Percentiles rank a stretch among this genome's conserved stretches.
Conservation (phyloP, 2,113 vertebrate species). For the Ploceus nigricollis region DNA sequence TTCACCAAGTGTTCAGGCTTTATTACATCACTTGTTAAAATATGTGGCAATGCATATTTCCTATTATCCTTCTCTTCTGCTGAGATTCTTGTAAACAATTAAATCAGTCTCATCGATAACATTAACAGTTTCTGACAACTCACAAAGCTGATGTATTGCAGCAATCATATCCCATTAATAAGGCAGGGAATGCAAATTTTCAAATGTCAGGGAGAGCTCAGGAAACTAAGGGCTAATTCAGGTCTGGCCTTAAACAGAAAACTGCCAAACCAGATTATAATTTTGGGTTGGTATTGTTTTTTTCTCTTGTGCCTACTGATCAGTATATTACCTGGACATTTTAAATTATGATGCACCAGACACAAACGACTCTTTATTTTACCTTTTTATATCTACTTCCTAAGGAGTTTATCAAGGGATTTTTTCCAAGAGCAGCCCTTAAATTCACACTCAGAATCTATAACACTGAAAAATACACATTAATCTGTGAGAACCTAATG, state of each 20-base stretch:
- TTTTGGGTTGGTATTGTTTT: background rate
- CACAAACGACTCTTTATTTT: background rate
- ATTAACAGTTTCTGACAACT: background rate
- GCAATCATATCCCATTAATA: background rate
- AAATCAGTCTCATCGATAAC: background rate
- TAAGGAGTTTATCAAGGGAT: background rate
- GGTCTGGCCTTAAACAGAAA: background rate
- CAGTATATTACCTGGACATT: background rate
- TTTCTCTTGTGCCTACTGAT: background rate
- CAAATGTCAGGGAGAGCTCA: background rate
- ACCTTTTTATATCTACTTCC: background rate
- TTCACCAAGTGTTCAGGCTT: background rate
- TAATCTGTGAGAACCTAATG: background rate
- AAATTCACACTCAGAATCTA: background rate
- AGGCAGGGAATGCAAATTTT: background rate
- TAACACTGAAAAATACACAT: background rate
- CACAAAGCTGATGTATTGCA: background rate
- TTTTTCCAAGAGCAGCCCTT: background rate
- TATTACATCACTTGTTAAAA: background rate
- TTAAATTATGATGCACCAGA: background rate
- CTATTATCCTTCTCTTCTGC: background rate
- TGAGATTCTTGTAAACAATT: background rate
- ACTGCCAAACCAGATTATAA: background rate
- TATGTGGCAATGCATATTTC: background rate
- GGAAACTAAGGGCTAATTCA: background rate